Evolutionary conservation across 2,888 invertebrate genomes (phyloP).

Genomic region (Peribatodes rhomboidaria): DNA sequence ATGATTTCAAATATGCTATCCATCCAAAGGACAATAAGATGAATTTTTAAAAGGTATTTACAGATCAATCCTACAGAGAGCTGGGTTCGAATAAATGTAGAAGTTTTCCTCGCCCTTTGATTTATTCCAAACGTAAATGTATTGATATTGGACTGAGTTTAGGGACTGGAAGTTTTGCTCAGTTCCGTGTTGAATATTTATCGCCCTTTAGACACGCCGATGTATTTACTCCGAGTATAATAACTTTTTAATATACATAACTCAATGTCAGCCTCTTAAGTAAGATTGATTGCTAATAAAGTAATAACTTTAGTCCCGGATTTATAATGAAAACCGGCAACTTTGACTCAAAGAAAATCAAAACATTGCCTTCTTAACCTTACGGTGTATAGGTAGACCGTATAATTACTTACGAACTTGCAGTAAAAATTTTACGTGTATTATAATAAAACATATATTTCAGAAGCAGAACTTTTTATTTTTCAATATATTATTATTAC

Average conservation of each 20-base stretch:
- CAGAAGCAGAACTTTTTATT: too few species aligned
- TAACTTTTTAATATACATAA: conserved; percentile 4
- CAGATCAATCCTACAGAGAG: conserved; percentile 10
- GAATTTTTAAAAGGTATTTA: conserved; percentile 14
- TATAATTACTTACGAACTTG: too few species aligned
- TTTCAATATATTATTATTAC: too few species aligned
- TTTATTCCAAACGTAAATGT: conserved; percentile 48
- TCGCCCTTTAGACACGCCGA: conserved; percentile 7
- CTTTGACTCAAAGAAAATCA: too few species aligned
- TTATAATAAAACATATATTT: too few species aligned
- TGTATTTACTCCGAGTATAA: conserved; percentile 1
- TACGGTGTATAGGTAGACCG: too few species aligned
- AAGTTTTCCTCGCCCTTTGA: conserved; percentile 39
- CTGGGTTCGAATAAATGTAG: conserved; percentile 20
- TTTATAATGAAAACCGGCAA: background rate
- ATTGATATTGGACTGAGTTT: conserved; percentile 40
- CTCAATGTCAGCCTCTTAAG: conserved; percentile 1
- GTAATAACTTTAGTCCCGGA: background rate
- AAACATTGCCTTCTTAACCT: too few species aligned
- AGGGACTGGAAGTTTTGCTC: conserved; percentile 27
- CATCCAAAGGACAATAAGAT: conserved; percentile 19
- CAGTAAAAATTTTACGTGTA: too few species aligned
- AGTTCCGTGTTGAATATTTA: conserved; percentile 30
- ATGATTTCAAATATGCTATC: conserved; percentile 11
- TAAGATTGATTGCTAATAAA: background rate